Conservation (phyloP, 2,797 vertebrate species). For the Ptychobarbus kaznakovi region DNA sequence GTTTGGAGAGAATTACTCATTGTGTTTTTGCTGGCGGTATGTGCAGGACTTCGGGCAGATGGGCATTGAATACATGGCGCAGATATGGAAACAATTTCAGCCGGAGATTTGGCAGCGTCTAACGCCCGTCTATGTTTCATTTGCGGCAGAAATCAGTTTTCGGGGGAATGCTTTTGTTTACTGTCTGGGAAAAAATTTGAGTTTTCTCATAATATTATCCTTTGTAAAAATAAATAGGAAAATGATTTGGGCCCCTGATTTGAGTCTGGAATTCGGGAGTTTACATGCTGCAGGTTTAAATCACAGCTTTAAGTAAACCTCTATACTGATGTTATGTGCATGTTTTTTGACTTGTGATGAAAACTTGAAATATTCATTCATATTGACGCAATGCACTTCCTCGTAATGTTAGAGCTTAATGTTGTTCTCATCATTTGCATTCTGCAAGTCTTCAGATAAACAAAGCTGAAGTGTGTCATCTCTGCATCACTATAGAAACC, state of each 20-base stretch:
- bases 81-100: constrained; percentile 67
- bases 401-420: not conserved
- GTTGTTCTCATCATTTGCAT: not conserved
- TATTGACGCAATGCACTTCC: not conserved
- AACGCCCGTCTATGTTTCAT: constrained; percentile 58
- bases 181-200: constrained; percentile 52
- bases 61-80: constrained; percentile 57
- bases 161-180: constrained; percentile 60
- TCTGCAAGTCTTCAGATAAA: not conserved
- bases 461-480: not conserved
- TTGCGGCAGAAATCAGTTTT: constrained; percentile 62
- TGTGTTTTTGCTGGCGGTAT: constrained; percentile 62
- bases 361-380: not conserved
- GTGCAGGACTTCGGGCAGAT: constrained; percentile 56
- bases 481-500: not conserved
- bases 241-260: constrained; percentile 39
- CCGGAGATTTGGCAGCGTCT: constrained; percentile 61
- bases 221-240: constrained; percentile 48
- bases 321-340: constrained; percentile 1
- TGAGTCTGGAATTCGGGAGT: constrained; percentile 19
- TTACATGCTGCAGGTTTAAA: constrained; percentile 33
- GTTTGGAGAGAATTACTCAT: constrained; percentile 65
- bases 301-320: constrained; percentile 25
- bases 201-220: constrained; percentile 58
- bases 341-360: not conserved